Conservation (phyloP, 2,113 vertebrate genomes). For the Indicator indicator region DNA sequence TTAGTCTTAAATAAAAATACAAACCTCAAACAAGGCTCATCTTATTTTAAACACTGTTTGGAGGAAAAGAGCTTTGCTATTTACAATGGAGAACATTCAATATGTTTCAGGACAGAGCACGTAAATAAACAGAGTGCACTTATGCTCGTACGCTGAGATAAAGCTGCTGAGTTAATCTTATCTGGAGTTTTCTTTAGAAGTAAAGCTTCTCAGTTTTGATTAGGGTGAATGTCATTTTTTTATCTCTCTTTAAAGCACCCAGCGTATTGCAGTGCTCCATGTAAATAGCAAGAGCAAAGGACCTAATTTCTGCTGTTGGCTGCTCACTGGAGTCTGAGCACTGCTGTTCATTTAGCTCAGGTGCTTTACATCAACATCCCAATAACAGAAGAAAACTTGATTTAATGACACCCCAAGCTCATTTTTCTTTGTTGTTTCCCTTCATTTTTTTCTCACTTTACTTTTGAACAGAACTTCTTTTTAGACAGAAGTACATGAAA, state of each 20-base stretch:
- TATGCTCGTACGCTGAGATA: background rate
- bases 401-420: background rate
- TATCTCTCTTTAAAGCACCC: background rate
- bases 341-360: background rate
- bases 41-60: background rate
- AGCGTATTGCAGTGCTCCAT: accelerated
- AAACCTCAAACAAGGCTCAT: background rate
- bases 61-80: background rate
- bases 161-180: background rate
- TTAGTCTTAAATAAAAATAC: background rate
- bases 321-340: background rate
- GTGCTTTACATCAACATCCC: background rate
- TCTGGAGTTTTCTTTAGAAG: background rate
- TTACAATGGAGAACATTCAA: background rate
- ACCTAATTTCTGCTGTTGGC: background rate
- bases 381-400: background rate
- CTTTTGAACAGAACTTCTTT: background rate
- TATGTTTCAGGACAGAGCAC: background rate
- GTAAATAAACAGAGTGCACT: background rate
- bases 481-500: background rate
- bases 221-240: background rate
- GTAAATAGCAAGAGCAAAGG: background rate
- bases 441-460: background rate
- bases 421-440: background rate
- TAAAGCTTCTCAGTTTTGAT: background rate